Conservation (phyloP, 2,113 vertebrate species). For the Talpa occidentalis region DNA sequence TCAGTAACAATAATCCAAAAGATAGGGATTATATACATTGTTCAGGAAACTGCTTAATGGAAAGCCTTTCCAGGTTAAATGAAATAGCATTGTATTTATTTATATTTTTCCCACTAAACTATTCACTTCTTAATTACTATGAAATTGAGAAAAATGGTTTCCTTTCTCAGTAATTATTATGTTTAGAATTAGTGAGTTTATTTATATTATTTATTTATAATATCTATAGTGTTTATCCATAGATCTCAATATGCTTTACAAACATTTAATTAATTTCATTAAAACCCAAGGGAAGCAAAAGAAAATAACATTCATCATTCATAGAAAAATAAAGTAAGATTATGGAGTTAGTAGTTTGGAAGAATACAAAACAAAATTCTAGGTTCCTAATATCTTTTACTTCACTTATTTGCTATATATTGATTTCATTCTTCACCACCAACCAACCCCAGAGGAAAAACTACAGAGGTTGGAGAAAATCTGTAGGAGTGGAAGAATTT, state of each 20-base stretch:
- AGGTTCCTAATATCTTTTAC: background rate
- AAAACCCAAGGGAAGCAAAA: constrained; percentile 53
- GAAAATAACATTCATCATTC: constrained; percentile 21
- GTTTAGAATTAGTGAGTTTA: constrained; percentile 33
- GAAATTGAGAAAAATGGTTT: constrained; percentile 52
- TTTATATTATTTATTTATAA: constrained; percentile 25
- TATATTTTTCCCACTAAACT: background rate
- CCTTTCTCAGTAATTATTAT: constrained; percentile 52
- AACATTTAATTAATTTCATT: constrained; percentile 53
- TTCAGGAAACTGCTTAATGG: background rate
- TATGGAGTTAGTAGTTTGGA: background rate
- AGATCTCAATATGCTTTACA: constrained; percentile 34
- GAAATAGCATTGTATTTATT: background rate
- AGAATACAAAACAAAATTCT: constrained; percentile 8
- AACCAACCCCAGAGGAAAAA: background rate
- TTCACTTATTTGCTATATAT: background rate
- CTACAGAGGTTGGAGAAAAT: background rate
- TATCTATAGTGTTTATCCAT: constrained; percentile 21
- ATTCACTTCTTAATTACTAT: constrained; percentile 45
- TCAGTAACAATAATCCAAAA: background rate
- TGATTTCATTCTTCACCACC: background rate
- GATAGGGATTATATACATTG: background rate
- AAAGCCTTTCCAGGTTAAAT: background rate
- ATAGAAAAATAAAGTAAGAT: constrained; percentile 43
- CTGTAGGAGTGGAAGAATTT: background rate